Conservation (phyloP, 2,888 invertebrate genomes). For the Tipula confusa region DNA sequence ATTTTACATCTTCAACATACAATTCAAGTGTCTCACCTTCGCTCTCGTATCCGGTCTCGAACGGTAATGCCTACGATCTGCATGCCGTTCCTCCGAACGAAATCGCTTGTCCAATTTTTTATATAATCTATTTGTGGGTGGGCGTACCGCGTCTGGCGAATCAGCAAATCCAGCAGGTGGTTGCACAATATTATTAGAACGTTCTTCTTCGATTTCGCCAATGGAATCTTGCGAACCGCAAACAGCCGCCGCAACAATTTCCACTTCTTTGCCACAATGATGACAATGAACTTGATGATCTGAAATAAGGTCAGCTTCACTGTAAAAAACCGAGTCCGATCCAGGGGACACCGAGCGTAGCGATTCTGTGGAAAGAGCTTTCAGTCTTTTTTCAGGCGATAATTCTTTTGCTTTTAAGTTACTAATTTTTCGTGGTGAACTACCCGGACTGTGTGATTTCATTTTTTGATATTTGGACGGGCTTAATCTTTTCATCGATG, state of each 20-base stretch:
- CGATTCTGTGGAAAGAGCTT: slow-evolving; percentile 82
- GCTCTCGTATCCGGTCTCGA: slow-evolving; percentile 71
- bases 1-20: background rate
- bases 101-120: slow-evolving; percentile 75
- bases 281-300: slow-evolving; percentile 65
- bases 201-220: slow-evolving; percentile 52
- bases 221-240: slow-evolving; percentile 48
- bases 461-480: slow-evolving; percentile 47
- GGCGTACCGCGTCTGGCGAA: slow-evolving; percentile 59
- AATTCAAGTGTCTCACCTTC: slow-evolving; percentile 55
- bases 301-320: slow-evolving; percentile 61
- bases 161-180: slow-evolving; percentile 87
- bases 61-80: slow-evolving; percentile 60
- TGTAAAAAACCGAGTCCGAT: slow-evolving; percentile 86
- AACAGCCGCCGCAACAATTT: slow-evolving; percentile 54
- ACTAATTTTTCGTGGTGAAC: slow-evolving; percentile 37
- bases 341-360: slow-evolving; percentile 85
- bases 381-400: slow-evolving; percentile 59
- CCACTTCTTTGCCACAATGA: slow-evolving; percentile 78
- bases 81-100: slow-evolving; percentile 69
- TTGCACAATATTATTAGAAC: slow-evolving; percentile 68
- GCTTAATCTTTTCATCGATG: slow-evolving; percentile 44
- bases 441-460: slow-evolving; percentile 32
- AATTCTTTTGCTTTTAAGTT: slow-evolving; percentile 50
- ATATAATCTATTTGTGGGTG: slow-evolving; percentile 56